Base-by-base conservation (phyloP, 2,797 vertebrate species). In the Loris lydekkerianus region DNA sequence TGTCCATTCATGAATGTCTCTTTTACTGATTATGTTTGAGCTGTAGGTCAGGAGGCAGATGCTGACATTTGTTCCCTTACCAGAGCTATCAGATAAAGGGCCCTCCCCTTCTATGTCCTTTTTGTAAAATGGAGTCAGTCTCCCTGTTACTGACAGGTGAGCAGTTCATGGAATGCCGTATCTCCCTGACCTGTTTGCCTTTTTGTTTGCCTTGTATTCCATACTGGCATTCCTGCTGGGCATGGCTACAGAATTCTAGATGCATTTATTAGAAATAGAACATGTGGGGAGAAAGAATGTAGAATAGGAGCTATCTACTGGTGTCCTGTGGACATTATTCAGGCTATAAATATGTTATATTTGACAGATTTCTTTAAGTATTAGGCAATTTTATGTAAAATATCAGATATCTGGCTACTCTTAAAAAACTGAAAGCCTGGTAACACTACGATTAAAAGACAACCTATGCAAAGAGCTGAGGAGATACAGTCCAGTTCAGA, bases 371-470 rank as follows among this genome's bases (percentile, higher is more conserved):
- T 67, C 34, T 40, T 58, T 92, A 61, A 89, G 69, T 86, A 91
- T 65, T 85, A 53, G n/a, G 18, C 29, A 69, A 67, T 76, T 80
- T 76, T 15, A 61, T 75, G 37, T 31, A 58, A 81, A 94, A 86
- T 78, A 20, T 58, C 75, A 88, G 25, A 75, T 93, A 84, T 88
- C 69, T 83, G 31, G 49, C 17, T 88, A 82, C 61, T 93, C 43
- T 94, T 7, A 14, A 86, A 86, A 93, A 85, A 65, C 58, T 11
- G 14, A 78, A 96, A 90, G 15, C 31, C 46, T 69, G 29, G 31
- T 3, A 69, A 75, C 21, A 75, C 10, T 82, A 73, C 77, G 31
- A 83, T 92, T 89, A 69, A 87, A 72, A 93, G 29, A 65, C 81
- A 37, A 63, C 27, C 60, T 56, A 29, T 18, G 1, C 1, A 80